phyloP scores from a whole-genome alignment of 2,888 invertebrate genomes.

The Volucella bombylans region DNA sequence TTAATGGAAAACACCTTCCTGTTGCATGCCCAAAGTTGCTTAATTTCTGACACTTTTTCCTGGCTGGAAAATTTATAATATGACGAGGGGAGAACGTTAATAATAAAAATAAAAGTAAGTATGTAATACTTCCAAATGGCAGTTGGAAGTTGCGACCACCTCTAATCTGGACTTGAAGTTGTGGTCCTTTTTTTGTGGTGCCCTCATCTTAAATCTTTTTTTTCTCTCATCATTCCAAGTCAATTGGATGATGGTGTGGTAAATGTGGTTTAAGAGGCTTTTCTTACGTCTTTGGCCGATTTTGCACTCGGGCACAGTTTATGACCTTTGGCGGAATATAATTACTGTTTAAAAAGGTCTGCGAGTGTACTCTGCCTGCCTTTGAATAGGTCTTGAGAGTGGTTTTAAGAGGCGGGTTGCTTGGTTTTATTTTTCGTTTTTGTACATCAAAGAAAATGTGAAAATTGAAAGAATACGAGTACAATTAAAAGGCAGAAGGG shows the following conservation, averaged over 20 bases:
- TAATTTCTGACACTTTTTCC: slow-evolving; percentile 39
- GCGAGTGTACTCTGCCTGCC: neutral
- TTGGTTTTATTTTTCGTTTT: neutral
- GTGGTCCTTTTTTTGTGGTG: neutral
- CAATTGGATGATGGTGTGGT: slow-evolving; percentile 43
- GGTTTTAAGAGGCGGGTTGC: neutral
- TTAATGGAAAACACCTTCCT: slow-evolving; percentile 26
- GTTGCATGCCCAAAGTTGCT: slow-evolving; percentile 57
- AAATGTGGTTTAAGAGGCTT: slow-evolving; percentile 36
- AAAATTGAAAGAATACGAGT: slow-evolving; percentile 45
- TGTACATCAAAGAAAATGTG: slow-evolving; percentile 43
- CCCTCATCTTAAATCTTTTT: neutral
- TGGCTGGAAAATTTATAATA: slow-evolving; percentile 34
- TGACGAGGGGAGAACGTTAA: neutral
- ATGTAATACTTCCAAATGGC: neutral
- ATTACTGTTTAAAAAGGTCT: slow-evolving; percentile 55
- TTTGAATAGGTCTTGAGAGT: slow-evolving; percentile 6
- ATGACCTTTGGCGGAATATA: slow-evolving; percentile 50
- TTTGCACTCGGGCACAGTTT: slow-evolving; percentile 30
- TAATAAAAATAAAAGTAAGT: neutral
- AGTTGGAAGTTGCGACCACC: neutral
- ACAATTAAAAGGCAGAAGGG: neutral
- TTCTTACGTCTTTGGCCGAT: neutral
- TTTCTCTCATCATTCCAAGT: neutral
- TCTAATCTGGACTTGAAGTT: slow-evolving; percentile 7